Evolutionary conservation across 2,797 vertebrate species (phyloP).

Genomic region (Urocyon cinereoargenteus): DNA sequence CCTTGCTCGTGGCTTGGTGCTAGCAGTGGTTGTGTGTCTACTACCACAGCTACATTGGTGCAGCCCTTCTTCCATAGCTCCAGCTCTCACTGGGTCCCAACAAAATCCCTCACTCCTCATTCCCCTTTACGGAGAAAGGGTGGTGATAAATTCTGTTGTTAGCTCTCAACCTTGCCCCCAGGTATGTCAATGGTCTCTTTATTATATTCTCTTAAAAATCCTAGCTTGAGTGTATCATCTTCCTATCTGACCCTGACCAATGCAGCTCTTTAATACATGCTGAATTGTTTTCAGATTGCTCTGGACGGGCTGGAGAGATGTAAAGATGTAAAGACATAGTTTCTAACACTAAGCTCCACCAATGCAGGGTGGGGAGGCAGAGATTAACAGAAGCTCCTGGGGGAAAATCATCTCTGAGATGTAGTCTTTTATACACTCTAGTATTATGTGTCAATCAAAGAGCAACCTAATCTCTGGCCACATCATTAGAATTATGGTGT

Average conservation of each 20-base stretch:
- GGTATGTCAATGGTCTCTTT: background rate
- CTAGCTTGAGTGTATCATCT: background rate
- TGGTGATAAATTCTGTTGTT: background rate
- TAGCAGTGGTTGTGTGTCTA: background rate
- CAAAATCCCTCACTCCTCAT: background rate
- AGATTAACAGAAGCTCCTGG: background rate
- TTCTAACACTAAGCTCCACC: background rate
- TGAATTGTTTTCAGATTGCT: background rate
- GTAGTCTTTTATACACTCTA: background rate
- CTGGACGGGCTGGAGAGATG: background rate
- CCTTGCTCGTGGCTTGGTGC: background rate
- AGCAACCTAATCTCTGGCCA: background rate
- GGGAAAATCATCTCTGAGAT: background rate
- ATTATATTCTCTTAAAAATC: conserved; percentile 1
- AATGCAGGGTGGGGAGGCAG: background rate
- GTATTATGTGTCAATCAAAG: background rate
- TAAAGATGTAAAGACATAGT: background rate
- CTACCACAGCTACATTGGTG: background rate
- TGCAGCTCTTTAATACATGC: background rate
- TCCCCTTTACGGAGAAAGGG: background rate
- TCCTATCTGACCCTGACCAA: background rate
- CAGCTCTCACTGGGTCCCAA: background rate
- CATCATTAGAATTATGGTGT: background rate
- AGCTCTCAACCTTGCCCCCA: background rate
- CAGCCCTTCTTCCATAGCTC: background rate